phyloP scores from a whole-genome alignment of 2,888 invertebrate genomes.

The Terebella lapidaria region DNA sequence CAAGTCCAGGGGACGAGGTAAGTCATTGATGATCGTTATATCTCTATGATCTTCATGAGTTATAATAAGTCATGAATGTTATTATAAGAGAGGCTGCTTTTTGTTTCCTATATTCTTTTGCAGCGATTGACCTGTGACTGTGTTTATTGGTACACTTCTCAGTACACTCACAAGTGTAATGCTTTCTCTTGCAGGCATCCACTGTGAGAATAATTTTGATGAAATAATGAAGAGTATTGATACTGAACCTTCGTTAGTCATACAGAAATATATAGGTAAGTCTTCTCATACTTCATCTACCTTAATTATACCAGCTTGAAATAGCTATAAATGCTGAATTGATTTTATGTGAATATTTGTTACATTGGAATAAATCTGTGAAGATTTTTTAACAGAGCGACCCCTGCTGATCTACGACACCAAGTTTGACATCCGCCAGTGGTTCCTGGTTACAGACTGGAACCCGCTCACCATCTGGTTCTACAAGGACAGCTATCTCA shows the following conservation, averaged over 20 bases:
- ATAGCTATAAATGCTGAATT: no score
- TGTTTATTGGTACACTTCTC: no score
- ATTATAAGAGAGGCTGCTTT: no score
- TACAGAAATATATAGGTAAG: conserved; percentile 93
- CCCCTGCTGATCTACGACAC: conserved; percentile 83
- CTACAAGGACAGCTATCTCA: conserved; percentile 85
- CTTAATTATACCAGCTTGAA: no score
- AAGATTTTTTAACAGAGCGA: conserved; percentile 63
- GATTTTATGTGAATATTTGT: no score
- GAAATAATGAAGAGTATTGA: conserved; percentile 63
- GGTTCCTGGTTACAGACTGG: conserved; percentile 87
- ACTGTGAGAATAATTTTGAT: conserved; percentile 76
- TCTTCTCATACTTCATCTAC: no score
- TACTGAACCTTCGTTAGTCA: conserved; percentile 60
- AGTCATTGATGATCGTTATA: not conserved
- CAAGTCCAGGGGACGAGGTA: conserved; percentile 75
- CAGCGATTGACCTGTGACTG: no score
- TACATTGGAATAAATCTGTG: no score
- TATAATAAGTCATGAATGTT: no score
- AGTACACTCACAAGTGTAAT: no score
- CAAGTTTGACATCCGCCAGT: conserved; percentile 92
- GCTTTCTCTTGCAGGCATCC: conserved; percentile 66
- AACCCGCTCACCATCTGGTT: conserved; percentile 89
- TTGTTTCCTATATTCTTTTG: no score
- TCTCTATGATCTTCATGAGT: not conserved